These are phyloP conservation scores for Aspiorhynchus laticeps DNA, from an alignment of 2,113 vertebrate species.

Conservation along the genomic window DNA sequence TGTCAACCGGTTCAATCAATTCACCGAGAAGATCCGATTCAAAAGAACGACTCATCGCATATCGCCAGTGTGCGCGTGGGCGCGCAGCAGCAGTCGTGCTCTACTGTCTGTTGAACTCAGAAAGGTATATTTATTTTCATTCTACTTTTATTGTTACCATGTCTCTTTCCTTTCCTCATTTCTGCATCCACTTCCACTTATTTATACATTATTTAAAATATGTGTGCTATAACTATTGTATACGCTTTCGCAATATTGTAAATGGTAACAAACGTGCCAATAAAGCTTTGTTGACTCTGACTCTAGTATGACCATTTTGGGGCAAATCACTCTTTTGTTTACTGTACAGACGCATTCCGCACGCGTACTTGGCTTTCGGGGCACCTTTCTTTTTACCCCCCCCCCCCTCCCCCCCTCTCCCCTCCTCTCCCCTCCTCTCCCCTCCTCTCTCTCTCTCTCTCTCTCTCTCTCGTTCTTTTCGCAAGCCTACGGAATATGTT, in stretches of 20 bases:
- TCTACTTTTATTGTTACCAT: neutral
- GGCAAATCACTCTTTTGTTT: slow-evolving; percentile 21
- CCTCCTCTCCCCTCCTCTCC: too few relatives aligned
- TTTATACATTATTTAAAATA: too few relatives aligned
- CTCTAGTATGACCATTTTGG: slow-evolving; percentile 41
- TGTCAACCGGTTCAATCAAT: neutral
- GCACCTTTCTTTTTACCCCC: slow-evolving; percentile 29
- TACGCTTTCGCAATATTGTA: neutral
- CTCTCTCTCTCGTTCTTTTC: neutral
- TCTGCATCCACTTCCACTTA: neutral
- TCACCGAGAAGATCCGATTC: slow-evolving; percentile 7
- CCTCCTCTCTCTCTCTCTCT: neutral
- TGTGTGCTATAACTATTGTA: neutral
- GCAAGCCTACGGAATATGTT: slow-evolving; percentile 36
- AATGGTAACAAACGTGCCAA: neutral
- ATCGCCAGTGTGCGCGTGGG: neutral
- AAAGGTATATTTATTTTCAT: neutral
- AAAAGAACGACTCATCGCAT: neutral
- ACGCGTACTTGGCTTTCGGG: neutral
- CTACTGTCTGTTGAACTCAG: slow-evolving; percentile 21
- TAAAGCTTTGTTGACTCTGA: slow-evolving; percentile 24
- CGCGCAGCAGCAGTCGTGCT: slow-evolving; percentile 28
- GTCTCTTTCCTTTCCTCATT: neutral
- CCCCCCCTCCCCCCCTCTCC: too few relatives aligned
- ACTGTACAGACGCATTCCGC: slow-evolving; percentile 47